Evolutionary conservation across 2,113 vertebrate species (phyloP), one percentile per base, ranked within the genome.

Genomic region (Ceratotherium simum): DNA sequence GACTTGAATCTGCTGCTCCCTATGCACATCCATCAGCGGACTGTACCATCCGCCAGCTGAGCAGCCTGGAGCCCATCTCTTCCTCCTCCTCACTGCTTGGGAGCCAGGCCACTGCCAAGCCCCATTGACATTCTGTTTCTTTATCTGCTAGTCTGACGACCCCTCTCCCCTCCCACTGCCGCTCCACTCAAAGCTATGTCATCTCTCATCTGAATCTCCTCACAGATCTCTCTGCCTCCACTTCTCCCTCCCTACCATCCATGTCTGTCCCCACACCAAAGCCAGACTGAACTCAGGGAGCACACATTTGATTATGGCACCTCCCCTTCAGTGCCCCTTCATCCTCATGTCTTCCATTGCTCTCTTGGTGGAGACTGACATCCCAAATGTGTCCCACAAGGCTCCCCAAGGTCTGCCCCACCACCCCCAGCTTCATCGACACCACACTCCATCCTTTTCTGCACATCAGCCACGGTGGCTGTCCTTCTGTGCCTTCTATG

Each of bases 391-490:
- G 27, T 20, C 29, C 36, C 36, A 9, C 14, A 48, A 29, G 2
- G 9, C 7, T 13, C 33, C 75, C 23, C 23, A 56, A 76, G 4
- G 23, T 60, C 78, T 67, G 21, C 17, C 27, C 27, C 31, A 8
- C 20, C 3, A 8, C 2, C 1, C 46, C 54, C 51, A 29, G 16
- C 64, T 31, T 51, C 75, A 12, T 48, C 48, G 11, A 48, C 48
- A 48, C 11, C 48, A 48, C 48, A 48, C 48, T 48, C 1, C 48
- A 1, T 5, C 11, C 46, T 72, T 33, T 83, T 27, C 31, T 72
- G 46, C 21, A 3, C 25, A 48, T 72, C 29, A 23, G 7, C 48
- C 29, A 2, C 1, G 0, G 0, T 27, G 20, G 2, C 56, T 11
- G 2, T 3, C 16, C 17, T 27, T 31, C 17, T 21, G 8, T 84